These are phyloP conservation scores for Nerophis lumbriciformis DNA, from an alignment of 2,113 vertebrate genomes.

Conservation along the genomic window DNA sequence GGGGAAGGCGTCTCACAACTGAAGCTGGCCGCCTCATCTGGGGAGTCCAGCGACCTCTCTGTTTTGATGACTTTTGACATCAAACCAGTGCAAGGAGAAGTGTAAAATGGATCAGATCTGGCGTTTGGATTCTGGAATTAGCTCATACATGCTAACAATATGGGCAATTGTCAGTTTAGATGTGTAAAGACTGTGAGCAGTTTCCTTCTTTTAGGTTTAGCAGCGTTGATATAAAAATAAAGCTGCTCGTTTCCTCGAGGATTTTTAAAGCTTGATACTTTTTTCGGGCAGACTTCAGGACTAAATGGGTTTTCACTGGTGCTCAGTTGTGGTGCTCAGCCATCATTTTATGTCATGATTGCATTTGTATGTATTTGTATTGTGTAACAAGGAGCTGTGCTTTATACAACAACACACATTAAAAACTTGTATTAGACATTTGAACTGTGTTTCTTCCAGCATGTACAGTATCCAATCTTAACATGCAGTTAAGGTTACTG, in stretches of 20 bases:
- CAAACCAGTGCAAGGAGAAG: conserved; percentile 35
- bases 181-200: conserved; percentile 24
- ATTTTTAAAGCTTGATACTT: conserved; percentile 10
- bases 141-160: background rate
- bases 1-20: conserved; percentile 45
- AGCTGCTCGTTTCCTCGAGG: background rate
- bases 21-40: conserved; percentile 63
- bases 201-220: conserved; percentile 25
- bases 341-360: conserved; percentile 5
- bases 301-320: conserved; percentile 10
- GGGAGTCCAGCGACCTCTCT: conserved; percentile 61
- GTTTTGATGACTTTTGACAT: conserved; percentile 74
- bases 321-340: conserved; percentile 39
- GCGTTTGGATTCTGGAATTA: background rate
- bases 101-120: conserved; percentile 18
- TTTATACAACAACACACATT: background rate
- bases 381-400: background rate
- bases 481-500: background rate
- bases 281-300: conserved; percentile 9
- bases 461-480: background rate
- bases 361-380: conserved; percentile 12
- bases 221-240: background rate
- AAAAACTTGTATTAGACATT: background rate
- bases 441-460: background rate
- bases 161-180: conserved; percentile 7